phyloP scores from a whole-genome alignment of 2,797 vertebrate genomes.

The Enteromius thamalakanensis region DNA sequence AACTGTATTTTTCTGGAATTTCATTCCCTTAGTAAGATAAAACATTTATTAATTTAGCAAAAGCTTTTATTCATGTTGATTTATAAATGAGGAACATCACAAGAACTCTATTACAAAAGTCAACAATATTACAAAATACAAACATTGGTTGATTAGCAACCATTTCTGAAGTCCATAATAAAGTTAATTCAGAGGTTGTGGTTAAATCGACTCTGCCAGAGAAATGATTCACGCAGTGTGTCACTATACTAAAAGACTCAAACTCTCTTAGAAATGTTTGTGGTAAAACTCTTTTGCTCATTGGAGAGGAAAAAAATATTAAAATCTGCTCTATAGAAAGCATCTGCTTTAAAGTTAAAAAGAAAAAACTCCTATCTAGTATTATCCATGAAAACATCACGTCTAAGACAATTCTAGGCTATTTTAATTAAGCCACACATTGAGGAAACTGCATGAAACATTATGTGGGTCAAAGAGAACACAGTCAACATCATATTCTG shows the following conservation, averaged over 20 bases:
- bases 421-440: background rate
- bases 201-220: background rate
- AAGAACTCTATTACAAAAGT: no score
- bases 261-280: background rate
- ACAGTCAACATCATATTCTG: constrained; percentile 6
- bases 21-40: background rate
- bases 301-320: background rate
- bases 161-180: background rate
- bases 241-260: background rate
- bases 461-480: background rate
- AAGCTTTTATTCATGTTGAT: background rate
- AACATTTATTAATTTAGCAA: background rate
- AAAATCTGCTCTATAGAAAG: background rate
- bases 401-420: background rate
- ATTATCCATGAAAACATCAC: background rate
- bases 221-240: background rate
- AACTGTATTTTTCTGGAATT: background rate
- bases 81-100: background rate
- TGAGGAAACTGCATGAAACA: background rate
- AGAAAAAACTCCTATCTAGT: background rate
- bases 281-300: no score
- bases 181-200: background rate
- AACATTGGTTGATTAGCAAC: background rate
- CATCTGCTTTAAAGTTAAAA: background rate
- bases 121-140: background rate